Conservation (phyloP, 2,113 vertebrate species). For the Triplophysa rosa region DNA sequence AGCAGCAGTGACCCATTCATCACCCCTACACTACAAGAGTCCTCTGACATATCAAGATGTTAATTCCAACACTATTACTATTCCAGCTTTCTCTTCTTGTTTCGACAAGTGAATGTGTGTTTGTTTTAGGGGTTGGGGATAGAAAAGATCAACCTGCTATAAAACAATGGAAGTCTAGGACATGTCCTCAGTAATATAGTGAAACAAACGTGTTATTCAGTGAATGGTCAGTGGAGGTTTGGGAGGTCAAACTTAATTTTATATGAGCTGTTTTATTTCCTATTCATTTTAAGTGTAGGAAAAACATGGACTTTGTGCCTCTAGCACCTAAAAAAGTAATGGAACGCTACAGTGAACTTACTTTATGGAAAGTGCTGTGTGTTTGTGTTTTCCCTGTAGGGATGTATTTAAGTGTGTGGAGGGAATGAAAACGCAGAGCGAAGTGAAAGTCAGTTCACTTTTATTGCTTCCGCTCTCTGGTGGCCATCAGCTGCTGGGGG, state of each 20-base stretch:
- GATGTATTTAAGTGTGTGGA: conserved; percentile 35
- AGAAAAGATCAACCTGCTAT: no score
- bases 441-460: conserved; percentile 48
- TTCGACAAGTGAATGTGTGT: neutral
- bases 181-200: no score
- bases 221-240: no score
- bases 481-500: conserved; percentile 22
- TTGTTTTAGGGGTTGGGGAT: neutral
- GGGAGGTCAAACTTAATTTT: no score
- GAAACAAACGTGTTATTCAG: no score
- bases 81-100: conserved; percentile 50
- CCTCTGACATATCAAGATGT: conserved; percentile 71
- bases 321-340: no score
- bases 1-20: conserved; percentile 62
- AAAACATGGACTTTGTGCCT: no score
- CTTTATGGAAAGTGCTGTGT: neutral
- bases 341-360: neutral
- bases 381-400: conserved; percentile 14
- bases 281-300: no score
- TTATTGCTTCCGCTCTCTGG: conserved; percentile 50
- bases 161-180: no score
- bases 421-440: conserved; percentile 33
- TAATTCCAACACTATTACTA: conserved; percentile 65
- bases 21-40: conserved; percentile 51
- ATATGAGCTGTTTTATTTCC: no score